Percentiles rank a stretch among this genome's conserved stretches.
Conservation (phyloP, 2,113 vertebrate genomes). For the Sphaerodactylus townsendi region DNA sequence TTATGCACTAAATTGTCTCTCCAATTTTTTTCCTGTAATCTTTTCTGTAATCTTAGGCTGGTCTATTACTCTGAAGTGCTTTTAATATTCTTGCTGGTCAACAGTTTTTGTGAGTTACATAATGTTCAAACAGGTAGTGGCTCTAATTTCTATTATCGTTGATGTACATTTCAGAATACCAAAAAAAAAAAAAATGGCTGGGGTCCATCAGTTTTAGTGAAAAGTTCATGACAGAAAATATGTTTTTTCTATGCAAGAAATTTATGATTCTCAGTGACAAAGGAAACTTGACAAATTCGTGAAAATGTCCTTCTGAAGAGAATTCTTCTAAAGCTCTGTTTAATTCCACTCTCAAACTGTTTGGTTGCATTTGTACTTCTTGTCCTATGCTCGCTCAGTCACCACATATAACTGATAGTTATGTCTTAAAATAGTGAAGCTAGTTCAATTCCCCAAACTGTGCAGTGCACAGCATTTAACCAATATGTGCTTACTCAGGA, state of each 20-base stretch:
- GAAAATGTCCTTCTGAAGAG: neutral
- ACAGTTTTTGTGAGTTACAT: neutral
- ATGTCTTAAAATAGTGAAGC: constrained; percentile 8
- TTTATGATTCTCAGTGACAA: no score
- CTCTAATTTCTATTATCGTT: neutral
- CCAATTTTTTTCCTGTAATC: neutral
- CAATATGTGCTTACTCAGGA: constrained; percentile 1
- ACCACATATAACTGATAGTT: neutral
- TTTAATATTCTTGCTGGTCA: neutral
- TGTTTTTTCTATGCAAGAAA: no score
- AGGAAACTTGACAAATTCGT: neutral
- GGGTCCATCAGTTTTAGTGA: neutral
- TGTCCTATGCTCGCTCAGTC: neutral
- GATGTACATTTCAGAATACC: neutral
- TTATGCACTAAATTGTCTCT: neutral
- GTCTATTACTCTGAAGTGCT: neutral
- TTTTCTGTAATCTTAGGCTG: neutral
- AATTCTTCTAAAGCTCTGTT: neutral
- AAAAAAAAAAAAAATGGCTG: neutral
- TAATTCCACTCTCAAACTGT: neutral
- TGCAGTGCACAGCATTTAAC: neutral
- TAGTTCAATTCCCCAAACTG: constrained; percentile 19
- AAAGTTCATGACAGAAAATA: neutral
- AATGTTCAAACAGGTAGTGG: neutral
- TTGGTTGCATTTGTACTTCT: neutral